Conservation (phyloP, 2,113 vertebrate species). For the Apodemus speciosus region DNA sequence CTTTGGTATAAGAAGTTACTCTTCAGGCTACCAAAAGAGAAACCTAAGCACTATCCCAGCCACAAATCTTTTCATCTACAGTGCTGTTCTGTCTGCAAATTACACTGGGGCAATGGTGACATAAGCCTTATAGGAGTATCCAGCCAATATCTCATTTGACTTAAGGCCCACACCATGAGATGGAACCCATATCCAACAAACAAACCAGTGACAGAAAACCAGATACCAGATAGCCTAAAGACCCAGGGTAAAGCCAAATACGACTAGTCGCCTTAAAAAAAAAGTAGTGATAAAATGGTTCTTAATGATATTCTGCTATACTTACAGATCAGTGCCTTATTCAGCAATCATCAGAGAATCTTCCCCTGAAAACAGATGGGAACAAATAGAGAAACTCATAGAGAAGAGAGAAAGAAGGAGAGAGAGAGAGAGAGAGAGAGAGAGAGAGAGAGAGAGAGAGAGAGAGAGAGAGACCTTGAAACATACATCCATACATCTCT, state of each 20-base stretch:
- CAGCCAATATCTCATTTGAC: background rate
- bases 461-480: background rate
- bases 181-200: background rate
- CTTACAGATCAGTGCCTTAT: background rate
- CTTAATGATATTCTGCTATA: background rate
- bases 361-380: background rate
- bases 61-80: background rate
- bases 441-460: background rate
- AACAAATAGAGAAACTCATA: background rate
- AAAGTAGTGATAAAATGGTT: background rate
- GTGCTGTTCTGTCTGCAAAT: background rate
- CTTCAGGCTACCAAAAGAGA: background rate
- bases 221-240: background rate
- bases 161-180: background rate
- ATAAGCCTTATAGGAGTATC: background rate
- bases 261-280: background rate
- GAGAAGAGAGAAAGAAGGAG: no score
- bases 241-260: background rate
- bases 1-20: background rate
- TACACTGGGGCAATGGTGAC: background rate
- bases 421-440: no score
- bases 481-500: background rate
- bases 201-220: background rate
- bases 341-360: background rate
- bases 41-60: background rate